Evolutionary conservation across 2,888 invertebrate genomes (phyloP).

Genomic region (Tribolium freemani): DNA sequence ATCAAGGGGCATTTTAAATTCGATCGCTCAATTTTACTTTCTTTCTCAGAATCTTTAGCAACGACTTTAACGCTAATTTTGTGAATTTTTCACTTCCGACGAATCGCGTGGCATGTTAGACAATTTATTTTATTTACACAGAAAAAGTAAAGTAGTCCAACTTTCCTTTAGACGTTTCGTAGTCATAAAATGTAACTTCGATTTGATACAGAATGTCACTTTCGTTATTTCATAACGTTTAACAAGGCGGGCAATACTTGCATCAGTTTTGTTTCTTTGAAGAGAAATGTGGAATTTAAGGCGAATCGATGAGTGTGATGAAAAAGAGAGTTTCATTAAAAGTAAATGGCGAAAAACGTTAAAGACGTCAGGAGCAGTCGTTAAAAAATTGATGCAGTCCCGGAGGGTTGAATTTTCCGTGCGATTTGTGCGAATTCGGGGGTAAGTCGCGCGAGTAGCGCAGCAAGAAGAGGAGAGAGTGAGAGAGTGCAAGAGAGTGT

Average conservation of each 20-base stretch:
- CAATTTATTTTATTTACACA: constrained; percentile 44
- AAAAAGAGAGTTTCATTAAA: background rate
- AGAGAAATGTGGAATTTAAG: background rate
- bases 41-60: constrained; percentile 2
- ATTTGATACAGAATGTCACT: constrained; percentile 55
- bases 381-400: background rate
- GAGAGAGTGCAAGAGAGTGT: constrained; percentile 53
- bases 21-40: constrained; percentile 8
- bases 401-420: background rate
- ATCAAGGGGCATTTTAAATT: background rate
- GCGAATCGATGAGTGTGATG: background rate
- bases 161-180: constrained; percentile 72
- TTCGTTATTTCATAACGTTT: constrained; percentile 58
- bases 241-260: constrained; percentile 51
- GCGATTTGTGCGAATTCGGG: constrained; percentile 8
- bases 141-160: constrained; percentile 47
- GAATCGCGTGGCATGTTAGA: constrained; percentile 19
- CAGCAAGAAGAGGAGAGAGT: constrained; percentile 49
- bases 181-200: constrained; percentile 67
- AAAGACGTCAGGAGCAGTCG: background rate
- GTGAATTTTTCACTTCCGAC: background rate
- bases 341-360: background rate
- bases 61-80: background rate
- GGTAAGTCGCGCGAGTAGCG: constrained; percentile 22
- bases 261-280: constrained; percentile 48